Evolutionary conservation across 2,113 vertebrate species (phyloP).

Genomic region (Microcebus tavaratra): DNA sequence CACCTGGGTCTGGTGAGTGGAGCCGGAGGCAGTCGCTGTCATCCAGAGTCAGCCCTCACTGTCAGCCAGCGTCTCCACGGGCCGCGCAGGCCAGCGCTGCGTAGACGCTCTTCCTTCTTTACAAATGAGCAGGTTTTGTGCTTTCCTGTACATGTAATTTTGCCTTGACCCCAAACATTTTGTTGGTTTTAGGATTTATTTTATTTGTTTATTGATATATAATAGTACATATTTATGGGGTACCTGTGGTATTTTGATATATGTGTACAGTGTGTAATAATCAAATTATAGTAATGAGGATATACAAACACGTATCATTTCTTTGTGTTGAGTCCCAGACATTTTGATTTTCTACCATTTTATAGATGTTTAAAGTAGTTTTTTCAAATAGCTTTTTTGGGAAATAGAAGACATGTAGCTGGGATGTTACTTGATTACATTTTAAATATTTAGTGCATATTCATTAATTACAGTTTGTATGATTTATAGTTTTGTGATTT

Average conservation of each 20-base stretch:
- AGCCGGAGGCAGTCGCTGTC: no score
- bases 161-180: neutral
- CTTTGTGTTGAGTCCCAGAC: neutral
- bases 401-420: neutral
- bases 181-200: neutral
- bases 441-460: neutral
- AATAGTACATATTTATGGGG: neutral
- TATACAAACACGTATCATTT: neutral
- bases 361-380: neutral
- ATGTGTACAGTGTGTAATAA: neutral
- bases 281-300: neutral
- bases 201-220: neutral
- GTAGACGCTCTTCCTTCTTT: neutral
- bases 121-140: neutral
- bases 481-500: neutral
- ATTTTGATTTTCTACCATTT: neutral
- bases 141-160: neutral
- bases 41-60: no score
- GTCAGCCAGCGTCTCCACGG: neutral
- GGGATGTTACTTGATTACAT: neutral
- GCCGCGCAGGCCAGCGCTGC: neutral
- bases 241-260: neutral
- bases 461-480: neutral
- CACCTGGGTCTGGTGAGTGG: fast-evolving
- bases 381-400: neutral